Conservation (phyloP, 2,888 invertebrate genomes). For the Drosophila koepferae region DNA sequence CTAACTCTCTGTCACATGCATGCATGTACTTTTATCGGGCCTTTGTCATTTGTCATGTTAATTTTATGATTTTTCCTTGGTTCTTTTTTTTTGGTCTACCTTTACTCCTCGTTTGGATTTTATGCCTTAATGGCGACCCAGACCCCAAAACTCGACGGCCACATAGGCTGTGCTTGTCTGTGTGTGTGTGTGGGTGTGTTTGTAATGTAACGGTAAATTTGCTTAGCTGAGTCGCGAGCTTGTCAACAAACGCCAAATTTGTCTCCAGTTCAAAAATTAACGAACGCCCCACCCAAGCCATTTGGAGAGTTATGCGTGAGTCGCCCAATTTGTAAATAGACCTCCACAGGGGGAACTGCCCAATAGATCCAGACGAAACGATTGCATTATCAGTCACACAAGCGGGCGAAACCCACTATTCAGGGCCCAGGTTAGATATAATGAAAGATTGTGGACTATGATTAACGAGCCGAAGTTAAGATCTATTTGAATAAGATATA, state of each 20-base stretch:
- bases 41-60: slow-evolving; percentile 79
- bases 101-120: slow-evolving; percentile 44
- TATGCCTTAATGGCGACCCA: slow-evolving; percentile 57
- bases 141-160: slow-evolving; percentile 9
- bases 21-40: slow-evolving; percentile 71
- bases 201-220: slow-evolving; percentile 38
- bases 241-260: slow-evolving; percentile 53
- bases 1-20: slow-evolving; percentile 35
- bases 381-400: slow-evolving; percentile 2
- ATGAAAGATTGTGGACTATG: background rate
- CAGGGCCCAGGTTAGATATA: background rate
- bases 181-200: slow-evolving; percentile 18
- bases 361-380: background rate
- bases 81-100: slow-evolving; percentile 6
- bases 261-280: slow-evolving; percentile 53
- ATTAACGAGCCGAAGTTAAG: background rate
- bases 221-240: slow-evolving; percentile 35
- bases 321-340: slow-evolving; percentile 41
- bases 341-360: background rate
- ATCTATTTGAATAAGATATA: background rate
- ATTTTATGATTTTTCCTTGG: slow-evolving; percentile 72
- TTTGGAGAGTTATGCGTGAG: slow-evolving; percentile 51
- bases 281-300: slow-evolving; percentile 30
- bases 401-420: background rate
- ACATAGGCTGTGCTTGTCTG: slow-evolving; percentile 36